Evolutionary conservation across 2,113 vertebrate genomes (phyloP).

Genomic region (Nanorana parkeri): DNA sequence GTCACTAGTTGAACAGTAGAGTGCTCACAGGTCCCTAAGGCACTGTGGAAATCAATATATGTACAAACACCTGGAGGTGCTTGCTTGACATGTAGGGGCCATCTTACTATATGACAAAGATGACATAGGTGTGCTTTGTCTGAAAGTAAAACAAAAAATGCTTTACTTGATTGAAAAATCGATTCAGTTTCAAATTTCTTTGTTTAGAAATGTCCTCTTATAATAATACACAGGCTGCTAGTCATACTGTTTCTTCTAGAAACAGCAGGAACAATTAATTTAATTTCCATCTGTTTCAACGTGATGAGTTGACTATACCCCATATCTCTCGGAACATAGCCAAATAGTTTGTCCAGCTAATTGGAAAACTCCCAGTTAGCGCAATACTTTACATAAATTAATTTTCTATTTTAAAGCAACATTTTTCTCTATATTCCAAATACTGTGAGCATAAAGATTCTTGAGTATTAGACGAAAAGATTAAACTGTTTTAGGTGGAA

Average conservation of each 20-base stretch:
- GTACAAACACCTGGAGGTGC: too few relatives aligned
- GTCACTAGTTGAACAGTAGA: too few relatives aligned
- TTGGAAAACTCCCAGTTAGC: conserved; percentile 20
- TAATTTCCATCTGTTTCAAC: conserved; percentile 40
- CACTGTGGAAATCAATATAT: too few relatives aligned
- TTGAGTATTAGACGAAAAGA: too few relatives aligned
- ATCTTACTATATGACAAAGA: too few relatives aligned
- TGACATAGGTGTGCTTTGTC: too few relatives aligned
- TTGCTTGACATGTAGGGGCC: too few relatives aligned
- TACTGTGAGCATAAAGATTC: too few relatives aligned
- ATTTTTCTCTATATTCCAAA: background rate
- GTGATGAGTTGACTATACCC: conserved; percentile 37
- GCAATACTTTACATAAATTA: conserved; percentile 3
- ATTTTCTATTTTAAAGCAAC: background rate
- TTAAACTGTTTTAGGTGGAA: too few relatives aligned
- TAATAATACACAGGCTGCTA: background rate
- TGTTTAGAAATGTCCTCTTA: background rate
- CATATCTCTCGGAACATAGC: conserved; percentile 34
- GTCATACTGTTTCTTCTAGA: conserved; percentile 9
- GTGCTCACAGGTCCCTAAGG: too few relatives aligned
- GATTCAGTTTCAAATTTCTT: conserved; percentile 1
- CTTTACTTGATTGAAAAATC: background rate
- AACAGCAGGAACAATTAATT: conserved; percentile 38
- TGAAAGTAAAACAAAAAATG: too few relatives aligned
- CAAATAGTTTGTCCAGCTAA: conserved; percentile 40